These are phyloP conservation scores for Phasia obesa DNA, from an alignment of 2,888 invertebrate genomes.

Conservation along the genomic window DNA sequence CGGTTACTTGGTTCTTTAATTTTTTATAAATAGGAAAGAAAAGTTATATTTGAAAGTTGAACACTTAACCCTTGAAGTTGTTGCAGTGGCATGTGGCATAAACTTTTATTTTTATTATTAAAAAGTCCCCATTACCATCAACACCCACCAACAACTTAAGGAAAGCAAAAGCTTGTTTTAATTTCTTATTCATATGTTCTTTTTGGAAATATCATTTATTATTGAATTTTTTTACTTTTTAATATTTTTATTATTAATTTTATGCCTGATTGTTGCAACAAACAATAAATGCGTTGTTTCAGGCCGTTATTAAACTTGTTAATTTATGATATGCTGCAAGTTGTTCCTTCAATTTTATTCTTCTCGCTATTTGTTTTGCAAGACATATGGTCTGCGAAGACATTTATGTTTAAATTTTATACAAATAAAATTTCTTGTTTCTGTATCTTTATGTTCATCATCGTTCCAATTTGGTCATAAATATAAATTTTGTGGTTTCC, in stretches of 20 bases:
- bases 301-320: conserved; percentile 56
- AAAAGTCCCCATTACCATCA: not conserved
- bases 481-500: conserved; percentile 58
- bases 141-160: no score
- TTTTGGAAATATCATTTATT: conserved; percentile 22
- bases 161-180: no score
- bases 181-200: conserved; percentile 43
- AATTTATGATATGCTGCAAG: conserved; percentile 60
- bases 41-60: not conserved
- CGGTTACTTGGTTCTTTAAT: not conserved
- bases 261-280: conserved; percentile 28
- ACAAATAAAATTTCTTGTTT: conserved; percentile 2
- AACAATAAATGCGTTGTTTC: not conserved
- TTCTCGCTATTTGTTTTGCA: conserved; percentile 4
- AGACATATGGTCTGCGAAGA: conserved; percentile 39
- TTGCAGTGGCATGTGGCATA: not conserved
- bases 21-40: not conserved
- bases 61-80: conserved; percentile 17
- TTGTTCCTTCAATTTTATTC: not conserved
- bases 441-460: conserved; percentile 18
- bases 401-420: not conserved
- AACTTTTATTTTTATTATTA: conserved; percentile 19
- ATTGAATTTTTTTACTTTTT: conserved; percentile 20
- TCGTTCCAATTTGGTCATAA: conserved; percentile 56
- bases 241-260: conserved; percentile 27